A percentile compares a stretch with the other conserved stretches of the same genome.
phyloP scores from a whole-genome alignment of 2,888 invertebrate genomes.

The Drosophila macrothrix region DNA sequence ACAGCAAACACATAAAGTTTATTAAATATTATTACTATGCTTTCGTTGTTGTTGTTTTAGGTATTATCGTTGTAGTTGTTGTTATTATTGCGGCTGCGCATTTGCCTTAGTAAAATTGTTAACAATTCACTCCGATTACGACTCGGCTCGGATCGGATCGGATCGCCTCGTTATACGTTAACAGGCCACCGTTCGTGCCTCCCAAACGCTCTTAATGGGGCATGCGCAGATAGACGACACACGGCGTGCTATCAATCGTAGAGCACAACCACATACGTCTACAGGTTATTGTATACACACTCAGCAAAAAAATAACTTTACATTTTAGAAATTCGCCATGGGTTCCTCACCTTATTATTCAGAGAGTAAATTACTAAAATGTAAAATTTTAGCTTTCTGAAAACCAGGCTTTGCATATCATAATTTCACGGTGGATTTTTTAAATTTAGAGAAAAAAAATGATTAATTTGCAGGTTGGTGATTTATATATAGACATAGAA shows the following conservation, averaged over 20 bases:
- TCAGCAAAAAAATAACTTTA: background rate
- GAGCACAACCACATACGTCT: slow-evolving; percentile 18
- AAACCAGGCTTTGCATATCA: background rate
- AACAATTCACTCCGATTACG: slow-evolving; percentile 74
- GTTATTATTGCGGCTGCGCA: slow-evolving; percentile 44
- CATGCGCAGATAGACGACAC: slow-evolving; percentile 46
- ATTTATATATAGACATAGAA: background rate
- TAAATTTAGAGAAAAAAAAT: background rate
- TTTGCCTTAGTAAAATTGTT: slow-evolving; percentile 79
- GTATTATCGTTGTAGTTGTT: slow-evolving; percentile 59
- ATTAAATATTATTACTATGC: slow-evolving; percentile 73
- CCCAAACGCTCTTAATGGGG: slow-evolving; percentile 8
- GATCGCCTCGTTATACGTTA: slow-evolving; percentile 16
- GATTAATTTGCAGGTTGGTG: accelerated
- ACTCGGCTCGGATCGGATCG: slow-evolving; percentile 49
- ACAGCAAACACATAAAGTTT: slow-evolving; percentile 64
- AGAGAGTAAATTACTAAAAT: background rate
- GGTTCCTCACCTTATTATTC: too few species aligned
- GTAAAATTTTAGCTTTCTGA: background rate
- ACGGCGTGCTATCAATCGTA: slow-evolving; percentile 58
- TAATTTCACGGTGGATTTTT: background rate
- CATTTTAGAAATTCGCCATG: background rate
- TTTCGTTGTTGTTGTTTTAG: slow-evolving; percentile 27
- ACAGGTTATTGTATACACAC: background rate
- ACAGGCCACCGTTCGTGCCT: slow-evolving; percentile 25